Evolutionary conservation across 2,888 invertebrate genomes (phyloP), one percentile per base, ranked within the genome.

Genomic region (Dryomyza anilis): DNA sequence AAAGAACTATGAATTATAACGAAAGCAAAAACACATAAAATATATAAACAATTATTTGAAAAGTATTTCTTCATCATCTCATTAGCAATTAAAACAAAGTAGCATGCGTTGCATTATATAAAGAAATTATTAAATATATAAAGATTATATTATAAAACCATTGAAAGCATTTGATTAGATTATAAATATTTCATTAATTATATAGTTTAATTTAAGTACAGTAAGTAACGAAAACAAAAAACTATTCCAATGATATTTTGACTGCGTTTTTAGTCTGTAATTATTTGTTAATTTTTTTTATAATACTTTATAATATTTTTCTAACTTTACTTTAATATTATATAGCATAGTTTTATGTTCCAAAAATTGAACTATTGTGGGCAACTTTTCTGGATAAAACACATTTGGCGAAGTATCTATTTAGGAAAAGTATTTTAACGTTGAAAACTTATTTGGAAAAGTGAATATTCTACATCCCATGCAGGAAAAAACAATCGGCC

Each of bases 191-290:
- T 14, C 25, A 25, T n/a, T 14, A 50, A 25, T n/a, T 39, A n/a
- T n/a, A n/a, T 6, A 33, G 12, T 12, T 33, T 6, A 6, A 33
- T 33, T 33, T 33, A 33, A 33, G 33, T 33, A 33, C 33, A 33
- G 45, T 45, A 45, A 19, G n/a, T 33, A 33, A 16, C 19, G 8
- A 45, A 14, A 16, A 4, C 4, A 46, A 19, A 46, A 16, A 71
- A 70, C 72, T 71, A 77, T 77, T 78, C 78, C 78, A 76, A 72
- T 76, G 68, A 73, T 72, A 73, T 71, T 72, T 74, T 72, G 76
- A 76, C 77, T 77, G 77, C 74, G 69, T 72, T 75, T n/a, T 39
- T 76, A 73, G 72, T 72, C 73, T 70, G 67, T 70, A 69, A 74
- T 46, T 58, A 14, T 16, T 58, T 55, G 23, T 55, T 36, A 36